These are phyloP conservation scores for Crocallis elinguaria DNA, from an alignment of 2,888 invertebrate genomes.

Conservation along the genomic window DNA sequence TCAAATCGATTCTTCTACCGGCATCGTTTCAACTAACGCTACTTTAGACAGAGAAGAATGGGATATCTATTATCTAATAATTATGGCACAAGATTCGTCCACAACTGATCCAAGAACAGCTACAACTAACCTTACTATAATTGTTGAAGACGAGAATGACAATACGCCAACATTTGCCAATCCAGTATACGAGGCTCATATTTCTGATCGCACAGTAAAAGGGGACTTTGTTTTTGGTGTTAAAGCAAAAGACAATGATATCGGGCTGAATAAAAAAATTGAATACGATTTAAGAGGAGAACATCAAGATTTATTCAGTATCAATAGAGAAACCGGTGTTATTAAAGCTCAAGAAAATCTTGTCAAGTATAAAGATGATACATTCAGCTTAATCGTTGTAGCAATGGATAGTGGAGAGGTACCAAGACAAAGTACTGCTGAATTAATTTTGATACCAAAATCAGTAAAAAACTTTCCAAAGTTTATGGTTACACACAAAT, in stretches of 20 bases:
- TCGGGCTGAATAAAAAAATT: slow-evolving; percentile 92
- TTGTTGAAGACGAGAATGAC: slow-evolving; percentile 93
- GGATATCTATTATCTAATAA: slow-evolving; percentile 90
- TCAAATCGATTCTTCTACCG: slow-evolving; percentile 90
- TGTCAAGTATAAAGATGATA: slow-evolving; percentile 79
- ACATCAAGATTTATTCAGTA: slow-evolving; percentile 90
- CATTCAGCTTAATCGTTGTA: slow-evolving; percentile 89
- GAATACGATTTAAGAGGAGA: slow-evolving; percentile 91
- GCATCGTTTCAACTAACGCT: slow-evolving; percentile 90
- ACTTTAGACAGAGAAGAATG: slow-evolving; percentile 92
- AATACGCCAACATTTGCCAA: slow-evolving; percentile 92
- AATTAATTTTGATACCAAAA: slow-evolving; percentile 90
- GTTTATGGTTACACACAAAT: slow-evolving; percentile 88
- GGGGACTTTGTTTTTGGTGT: slow-evolving; percentile 97
- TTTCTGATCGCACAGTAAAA: slow-evolving; percentile 91
- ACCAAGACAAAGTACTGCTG: slow-evolving; percentile 89
- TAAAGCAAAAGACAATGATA: slow-evolving; percentile 93
- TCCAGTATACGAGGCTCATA: slow-evolving; percentile 90
- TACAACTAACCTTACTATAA: slow-evolving; percentile 92
- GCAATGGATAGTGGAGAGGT: slow-evolving; percentile 92
- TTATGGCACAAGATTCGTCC: slow-evolving; percentile 95
- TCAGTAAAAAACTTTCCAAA: slow-evolving; percentile 92
- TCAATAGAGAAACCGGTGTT: slow-evolving; percentile 93
- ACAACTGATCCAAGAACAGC: slow-evolving; percentile 93
- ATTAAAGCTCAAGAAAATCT: slow-evolving; percentile 91